phyloP scores from a whole-genome alignment of 1,140 invertebrate species.

The Rhagoletis pomonella region DNA sequence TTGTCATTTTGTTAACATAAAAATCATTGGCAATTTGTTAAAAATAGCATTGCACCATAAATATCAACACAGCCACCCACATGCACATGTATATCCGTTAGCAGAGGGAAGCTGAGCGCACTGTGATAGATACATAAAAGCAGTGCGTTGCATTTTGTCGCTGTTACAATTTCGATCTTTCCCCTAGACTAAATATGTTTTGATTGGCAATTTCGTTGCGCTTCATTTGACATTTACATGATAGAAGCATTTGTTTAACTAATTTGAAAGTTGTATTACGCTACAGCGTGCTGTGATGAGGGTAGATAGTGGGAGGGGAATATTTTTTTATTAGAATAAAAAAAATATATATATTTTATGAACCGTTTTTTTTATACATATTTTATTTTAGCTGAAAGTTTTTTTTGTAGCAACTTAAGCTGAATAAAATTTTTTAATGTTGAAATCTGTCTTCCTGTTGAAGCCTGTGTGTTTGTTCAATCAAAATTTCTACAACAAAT shows the following conservation, averaged over 20 bases:
- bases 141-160: conserved; percentile 11
- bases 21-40: conserved; percentile 36
- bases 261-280: conserved; percentile 25
- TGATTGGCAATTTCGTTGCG: conserved; percentile 29
- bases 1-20: conserved; percentile 28
- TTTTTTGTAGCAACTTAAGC: too few relatives aligned
- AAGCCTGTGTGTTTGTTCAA: too few relatives aligned
- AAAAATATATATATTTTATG: too few relatives aligned
- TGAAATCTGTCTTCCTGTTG: too few relatives aligned
- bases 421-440: too few relatives aligned
- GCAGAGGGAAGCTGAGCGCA: neutral
- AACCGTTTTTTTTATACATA: neutral
- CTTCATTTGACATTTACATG: conserved; percentile 26
- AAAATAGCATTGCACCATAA: conserved; percentile 31
- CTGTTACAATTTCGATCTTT: neutral
- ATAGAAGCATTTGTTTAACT: conserved; percentile 27
- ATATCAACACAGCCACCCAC: neutral
- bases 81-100: neutral
- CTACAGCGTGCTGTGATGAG: neutral
- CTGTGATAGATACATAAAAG: neutral
- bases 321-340: neutral
- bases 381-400: neutral
- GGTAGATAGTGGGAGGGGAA: neutral
- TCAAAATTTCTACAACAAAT: too few relatives aligned
- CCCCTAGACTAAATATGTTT: neutral